A percentile compares a stretch with the other conserved stretches of the same genome.
phyloP scores from a whole-genome alignment of 2,888 invertebrate species.

The Chesias legatella region DNA sequence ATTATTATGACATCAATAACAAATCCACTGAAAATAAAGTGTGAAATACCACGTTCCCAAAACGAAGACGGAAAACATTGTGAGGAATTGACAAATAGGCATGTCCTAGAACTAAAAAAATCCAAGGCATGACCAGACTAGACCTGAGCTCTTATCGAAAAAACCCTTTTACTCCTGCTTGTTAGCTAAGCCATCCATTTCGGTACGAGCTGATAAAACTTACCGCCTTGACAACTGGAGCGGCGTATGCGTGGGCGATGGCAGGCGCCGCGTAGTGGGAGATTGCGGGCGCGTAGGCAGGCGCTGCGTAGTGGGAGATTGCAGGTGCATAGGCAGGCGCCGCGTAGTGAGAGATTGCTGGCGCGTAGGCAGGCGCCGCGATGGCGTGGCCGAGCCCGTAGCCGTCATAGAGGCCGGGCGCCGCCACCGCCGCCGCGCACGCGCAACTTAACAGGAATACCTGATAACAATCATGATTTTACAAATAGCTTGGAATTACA shows the following conservation, averaged over 20 bases:
- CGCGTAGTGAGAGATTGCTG: conserved; percentile 24
- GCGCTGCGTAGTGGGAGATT: no score
- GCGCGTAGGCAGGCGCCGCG: conserved; percentile 29
- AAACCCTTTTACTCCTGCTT: no score
- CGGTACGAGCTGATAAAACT: no score
- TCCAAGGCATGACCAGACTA: no score
- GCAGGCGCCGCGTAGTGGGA: conserved; percentile 20
- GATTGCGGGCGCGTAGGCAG: conserved; percentile 29
- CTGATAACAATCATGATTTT: conserved; percentile 31
- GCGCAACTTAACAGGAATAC: conserved; percentile 64
- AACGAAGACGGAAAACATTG: no score
- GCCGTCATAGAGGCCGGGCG: conserved; percentile 51
- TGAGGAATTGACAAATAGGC: no score
- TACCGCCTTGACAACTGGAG: conserved; percentile 37
- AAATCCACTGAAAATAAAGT: no score
- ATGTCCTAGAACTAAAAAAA: no score
- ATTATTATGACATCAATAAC: no score
- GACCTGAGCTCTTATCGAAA: no score
- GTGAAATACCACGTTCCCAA: no score
- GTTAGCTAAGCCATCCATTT: no score
- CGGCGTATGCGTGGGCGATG: conserved; percentile 27
- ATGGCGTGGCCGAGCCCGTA: conserved; percentile 36
- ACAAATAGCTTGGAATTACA: conserved; percentile 2
- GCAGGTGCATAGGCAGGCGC: conserved; percentile 20
- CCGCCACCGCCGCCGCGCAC: conserved; percentile 58